phyloP scores from a whole-genome alignment of 2,888 invertebrate genomes.

The Melinaea marsaeus region DNA sequence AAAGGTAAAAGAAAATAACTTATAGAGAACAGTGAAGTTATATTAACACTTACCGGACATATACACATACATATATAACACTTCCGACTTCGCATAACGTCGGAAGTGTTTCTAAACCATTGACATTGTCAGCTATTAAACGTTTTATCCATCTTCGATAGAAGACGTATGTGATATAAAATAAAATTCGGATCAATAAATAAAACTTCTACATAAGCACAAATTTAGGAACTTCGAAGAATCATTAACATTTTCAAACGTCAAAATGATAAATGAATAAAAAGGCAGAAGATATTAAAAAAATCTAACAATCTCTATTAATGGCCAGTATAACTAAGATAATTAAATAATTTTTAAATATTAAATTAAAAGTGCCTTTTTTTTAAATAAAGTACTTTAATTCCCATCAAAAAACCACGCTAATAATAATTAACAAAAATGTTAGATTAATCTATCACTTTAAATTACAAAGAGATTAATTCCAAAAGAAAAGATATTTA shows the following conservation, averaged over 20 bases:
- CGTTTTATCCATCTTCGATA: constrained; percentile 21
- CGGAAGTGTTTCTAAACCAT: constrained; percentile 21
- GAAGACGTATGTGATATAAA: constrained; percentile 7
- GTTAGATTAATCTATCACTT: no score
- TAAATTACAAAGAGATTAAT: no score
- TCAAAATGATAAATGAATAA: neutral
- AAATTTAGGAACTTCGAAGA: constrained; percentile 4
- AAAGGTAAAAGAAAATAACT: neutral
- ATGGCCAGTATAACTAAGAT: neutral
- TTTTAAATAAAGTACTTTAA: no score
- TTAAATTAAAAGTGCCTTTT: no score
- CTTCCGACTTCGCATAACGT: constrained; percentile 20
- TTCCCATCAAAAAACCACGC: no score
- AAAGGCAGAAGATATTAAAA: neutral
- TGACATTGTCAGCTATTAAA: constrained; percentile 25
- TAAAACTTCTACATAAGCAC: constrained; percentile 11
- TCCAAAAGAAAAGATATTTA: no score
- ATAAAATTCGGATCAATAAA: neutral
- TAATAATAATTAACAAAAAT: no score
- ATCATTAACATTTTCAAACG: neutral
- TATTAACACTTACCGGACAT: constrained; percentile 33
- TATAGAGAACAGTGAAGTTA: neutral
- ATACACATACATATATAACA: constrained; percentile 23
- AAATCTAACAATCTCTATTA: neutral
- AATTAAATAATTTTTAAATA: neutral